Conservation (phyloP, 2,888 invertebrate species). For the Acanthosepion esculentum region DNA sequence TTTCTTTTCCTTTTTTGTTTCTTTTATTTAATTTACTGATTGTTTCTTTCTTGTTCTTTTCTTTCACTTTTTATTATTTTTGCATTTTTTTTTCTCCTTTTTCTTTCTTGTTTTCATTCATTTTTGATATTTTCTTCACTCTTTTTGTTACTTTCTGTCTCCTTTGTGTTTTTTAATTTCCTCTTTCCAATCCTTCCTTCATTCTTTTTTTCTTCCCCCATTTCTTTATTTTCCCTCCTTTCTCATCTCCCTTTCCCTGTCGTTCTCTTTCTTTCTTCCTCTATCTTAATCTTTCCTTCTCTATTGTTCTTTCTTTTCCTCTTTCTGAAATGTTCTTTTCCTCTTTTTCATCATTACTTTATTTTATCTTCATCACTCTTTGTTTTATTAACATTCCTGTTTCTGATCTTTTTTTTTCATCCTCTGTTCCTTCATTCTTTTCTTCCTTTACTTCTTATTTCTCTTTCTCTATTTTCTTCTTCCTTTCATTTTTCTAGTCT, state of each 20-base stretch:
- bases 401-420: too few relatives aligned
- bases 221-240: neutral
- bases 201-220: neutral
- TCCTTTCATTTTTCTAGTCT: too few relatives aligned
- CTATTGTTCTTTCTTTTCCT: neutral
- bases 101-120: neutral
- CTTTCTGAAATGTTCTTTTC: too few relatives aligned
- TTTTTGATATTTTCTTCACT: neutral
- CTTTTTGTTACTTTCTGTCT: neutral
- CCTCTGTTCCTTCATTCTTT: too few relatives aligned
- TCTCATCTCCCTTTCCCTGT: neutral
- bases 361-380: too few relatives aligned
- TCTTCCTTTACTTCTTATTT: too few relatives aligned
- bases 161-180: neutral
- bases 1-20: neutral
- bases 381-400: too few relatives aligned
- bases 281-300: neutral
- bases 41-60: neutral
- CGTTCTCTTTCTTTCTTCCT: neutral
- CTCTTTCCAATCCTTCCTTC: neutral
- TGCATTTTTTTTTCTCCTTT: neutral
- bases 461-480: too few relatives aligned
- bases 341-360: too few relatives aligned
- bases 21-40: neutral
- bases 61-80: neutral